Evolutionary conservation across 2,888 invertebrate genomes (phyloP), one percentile per base, ranked within the genome.

Genomic region (Acronicta alni): DNA sequence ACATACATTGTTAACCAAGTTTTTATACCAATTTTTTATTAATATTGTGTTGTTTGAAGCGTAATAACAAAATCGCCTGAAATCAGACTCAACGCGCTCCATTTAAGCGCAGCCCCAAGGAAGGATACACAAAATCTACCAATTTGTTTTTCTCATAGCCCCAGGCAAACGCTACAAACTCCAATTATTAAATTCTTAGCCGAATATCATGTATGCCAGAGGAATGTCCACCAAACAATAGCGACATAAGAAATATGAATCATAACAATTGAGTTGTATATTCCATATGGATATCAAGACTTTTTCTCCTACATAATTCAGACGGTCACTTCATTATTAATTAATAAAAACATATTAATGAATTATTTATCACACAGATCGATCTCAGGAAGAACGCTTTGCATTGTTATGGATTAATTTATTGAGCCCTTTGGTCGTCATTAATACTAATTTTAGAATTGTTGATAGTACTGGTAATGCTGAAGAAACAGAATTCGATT

Each of bases 181-280:
- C 63, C 89, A 90, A 91, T 92, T 91, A 93, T 91, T 85, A 89
- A 90, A 92, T 91, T 92, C 89, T 83, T 81, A 72, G 77, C 82
- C 77, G 79, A 81, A 84, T 84, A 83, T 81, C 75, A 79, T 84
- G 80, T 68, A 83, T 81, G 69, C 63, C 56, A 64, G 71, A 61
- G 82, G 86, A 85, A 88, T 85, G 79, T 79, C 54, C 70, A 77
- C 75, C 77, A 84, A 83, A 90, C 89, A 91, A 90, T 90, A 84
- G 90, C 63, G 54, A 51, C 68, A 74, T 74, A 88, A 91, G 88
- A 92, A 91, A 89, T 87, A 89, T 87, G 85, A 88, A 86, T 89
- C 85, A 87, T 84, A 85, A 85, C 85, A 88, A 90, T 90, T 87
- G 80, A 90, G 90, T 78, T 83, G 85, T 89, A 84, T 81, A 71